Base-by-base conservation (phyloP, 1,140 invertebrate species). In the Lordiphosa collinella region DNA sequence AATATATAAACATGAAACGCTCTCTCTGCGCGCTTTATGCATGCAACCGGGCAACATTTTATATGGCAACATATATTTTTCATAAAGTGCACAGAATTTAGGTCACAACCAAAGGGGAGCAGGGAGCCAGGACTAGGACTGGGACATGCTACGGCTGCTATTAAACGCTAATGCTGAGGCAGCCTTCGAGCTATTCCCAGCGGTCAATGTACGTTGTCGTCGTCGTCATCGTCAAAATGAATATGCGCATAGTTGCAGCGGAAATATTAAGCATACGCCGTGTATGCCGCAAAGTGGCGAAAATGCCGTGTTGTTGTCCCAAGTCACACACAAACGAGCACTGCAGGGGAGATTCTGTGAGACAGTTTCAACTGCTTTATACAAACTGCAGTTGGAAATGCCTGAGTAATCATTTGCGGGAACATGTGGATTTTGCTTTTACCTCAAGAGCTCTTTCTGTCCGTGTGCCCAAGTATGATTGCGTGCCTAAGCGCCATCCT, bases 401-500 rank as follows among this genome's bases (percentile, higher is more conserved):
- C 22, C 22, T 25, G 22, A 7, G 22, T 7, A 25, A 25, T 25
- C 22, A 7, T 25, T 7, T 25, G 4, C 1, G 22, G 6, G 22
- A 25, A 25, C 22, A 25, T 25, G 22, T 25, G 22, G 6, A 25
- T 25, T 25, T 25, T 6, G 22, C n/a, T 13, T 18, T 44, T 25
- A 11, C 9, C 4, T 44, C 2, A 10, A 18, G 16, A 5, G 16
- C 22, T 41, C 22, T n/a, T 41, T 22, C 13, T n/a, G n/a, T 29
- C 18, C 41, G 10, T 40, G 53, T 32, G 64, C 13, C 54, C 51
- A 61, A 70, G 67, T 70, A 82, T 82, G 76, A 82, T 82, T 82
- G 76, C 76, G 76, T 82, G 76, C 76, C 76, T 82, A 82, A 82
- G 76, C 76, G 76, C 76, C 76, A 64, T 82, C 76, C 82, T 82